Conservation (phyloP, 2,797 vertebrate genomes). For the Sternotherus odoratus region DNA sequence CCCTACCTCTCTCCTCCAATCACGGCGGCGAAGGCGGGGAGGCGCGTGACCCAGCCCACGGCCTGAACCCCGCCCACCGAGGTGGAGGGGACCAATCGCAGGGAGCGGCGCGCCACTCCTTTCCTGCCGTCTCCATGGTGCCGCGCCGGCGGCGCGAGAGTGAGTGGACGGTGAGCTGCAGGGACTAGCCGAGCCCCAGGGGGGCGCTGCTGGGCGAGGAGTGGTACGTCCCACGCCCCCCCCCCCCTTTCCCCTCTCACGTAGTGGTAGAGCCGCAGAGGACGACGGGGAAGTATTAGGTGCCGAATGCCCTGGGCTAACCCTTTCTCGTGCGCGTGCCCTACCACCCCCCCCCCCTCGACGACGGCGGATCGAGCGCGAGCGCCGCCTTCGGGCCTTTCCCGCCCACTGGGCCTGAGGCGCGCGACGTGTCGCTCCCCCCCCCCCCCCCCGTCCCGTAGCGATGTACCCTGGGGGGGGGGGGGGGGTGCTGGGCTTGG, state of each 20-base stretch:
- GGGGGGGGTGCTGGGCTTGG: too few species aligned
- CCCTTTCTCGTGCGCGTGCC: not conserved
- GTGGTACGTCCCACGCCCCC: not conserved
- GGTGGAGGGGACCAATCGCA: accelerated
- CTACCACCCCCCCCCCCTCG: accelerated
- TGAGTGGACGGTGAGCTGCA: not conserved
- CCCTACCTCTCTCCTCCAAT: not conserved
- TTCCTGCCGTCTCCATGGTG: conserved; percentile 42
- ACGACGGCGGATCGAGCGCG: not conserved
- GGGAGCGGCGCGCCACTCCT: accelerated
- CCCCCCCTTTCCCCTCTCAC: too few species aligned
- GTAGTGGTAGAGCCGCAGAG: not conserved
- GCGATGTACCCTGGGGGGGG: too few species aligned
- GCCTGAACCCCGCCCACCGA: accelerated
- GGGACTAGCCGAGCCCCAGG: not conserved
- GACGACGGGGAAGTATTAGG: not conserved
- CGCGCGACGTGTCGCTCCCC: too few species aligned
- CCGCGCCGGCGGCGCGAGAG: not conserved
- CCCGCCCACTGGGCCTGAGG: too few species aligned
- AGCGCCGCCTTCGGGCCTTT: too few species aligned
- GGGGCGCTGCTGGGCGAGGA: not conserved
- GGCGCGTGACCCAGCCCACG: accelerated
- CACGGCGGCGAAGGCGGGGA: accelerated
- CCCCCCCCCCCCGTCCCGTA: too few species aligned
- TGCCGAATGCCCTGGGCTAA: not conserved